These are phyloP conservation scores for Mixornis gularis DNA, from an alignment of 2,113 vertebrate species.

Conservation along the genomic window DNA sequence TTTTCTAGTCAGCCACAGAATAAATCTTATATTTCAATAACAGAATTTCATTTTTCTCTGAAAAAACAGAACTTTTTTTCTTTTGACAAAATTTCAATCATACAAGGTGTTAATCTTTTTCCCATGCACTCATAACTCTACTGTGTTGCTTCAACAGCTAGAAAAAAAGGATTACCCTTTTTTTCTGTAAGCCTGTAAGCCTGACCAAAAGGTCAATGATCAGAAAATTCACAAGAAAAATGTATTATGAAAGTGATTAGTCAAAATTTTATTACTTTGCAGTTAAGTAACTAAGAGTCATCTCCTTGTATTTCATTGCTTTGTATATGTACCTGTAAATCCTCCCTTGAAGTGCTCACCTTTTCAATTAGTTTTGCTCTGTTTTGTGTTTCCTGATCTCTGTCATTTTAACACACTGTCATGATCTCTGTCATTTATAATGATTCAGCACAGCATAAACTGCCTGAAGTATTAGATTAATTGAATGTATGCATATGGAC, in stretches of 20 bases:
- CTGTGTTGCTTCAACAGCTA: neutral
- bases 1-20: neutral
- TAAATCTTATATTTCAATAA: neutral
- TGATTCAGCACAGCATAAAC: neutral
- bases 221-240: neutral
- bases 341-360: neutral
- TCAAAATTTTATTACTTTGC: neutral
- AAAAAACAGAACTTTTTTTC: neutral
- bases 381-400: neutral
- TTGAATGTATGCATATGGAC: neutral
- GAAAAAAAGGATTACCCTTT: neutral
- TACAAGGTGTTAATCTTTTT: neutral
- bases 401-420: neutral
- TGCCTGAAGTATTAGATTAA: neutral
- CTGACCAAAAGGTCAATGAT: neutral
- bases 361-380: neutral
- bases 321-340: neutral
- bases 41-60: neutral
- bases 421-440: neutral
- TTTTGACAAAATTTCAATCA: neutral
- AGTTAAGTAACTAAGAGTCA: neutral
- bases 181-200: neutral
- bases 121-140: neutral
- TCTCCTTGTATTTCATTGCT: neutral
- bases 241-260: neutral